Evolutionary conservation across 2,888 invertebrate genomes (phyloP).

Genomic region (Tinea semifulvella): DNA sequence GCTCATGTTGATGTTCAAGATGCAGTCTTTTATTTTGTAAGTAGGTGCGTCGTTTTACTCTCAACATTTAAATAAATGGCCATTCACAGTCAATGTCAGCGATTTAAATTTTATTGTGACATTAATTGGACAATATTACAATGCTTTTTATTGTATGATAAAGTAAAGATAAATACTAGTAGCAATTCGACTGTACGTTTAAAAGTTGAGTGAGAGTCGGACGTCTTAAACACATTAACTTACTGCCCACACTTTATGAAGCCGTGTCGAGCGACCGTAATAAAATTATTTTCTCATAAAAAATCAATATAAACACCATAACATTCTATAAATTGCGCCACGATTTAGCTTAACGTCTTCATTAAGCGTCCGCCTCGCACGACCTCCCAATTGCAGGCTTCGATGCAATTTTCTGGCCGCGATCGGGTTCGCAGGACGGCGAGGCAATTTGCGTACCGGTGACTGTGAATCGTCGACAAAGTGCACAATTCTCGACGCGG

Average conservation of each 20-base stretch:
- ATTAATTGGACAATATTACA: background rate
- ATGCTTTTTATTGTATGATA: background rate
- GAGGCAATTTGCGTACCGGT: conserved; percentile 53
- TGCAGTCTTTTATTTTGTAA: conserved; percentile 35
- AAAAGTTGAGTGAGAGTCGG: background rate
- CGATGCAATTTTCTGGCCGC: conserved; percentile 48
- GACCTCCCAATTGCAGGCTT: conserved; percentile 47
- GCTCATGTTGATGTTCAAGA: conserved; percentile 56
- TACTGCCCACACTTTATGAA: conserved; percentile 27
- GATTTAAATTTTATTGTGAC: conserved; percentile 10
- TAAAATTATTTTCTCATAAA: conserved; percentile 55
- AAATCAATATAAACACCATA: conserved; percentile 56
- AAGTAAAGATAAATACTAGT: conserved; percentile 4
- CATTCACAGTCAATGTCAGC: conserved; percentile 6
- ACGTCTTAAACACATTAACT: conserved; percentile 15
- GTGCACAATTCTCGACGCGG: conserved; percentile 25
- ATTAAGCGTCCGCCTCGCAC: conserved; percentile 42
- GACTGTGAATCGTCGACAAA: conserved; percentile 22
- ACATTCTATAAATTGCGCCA: conserved; percentile 43
- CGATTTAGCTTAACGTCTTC: conserved; percentile 59
- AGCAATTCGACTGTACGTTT: background rate
- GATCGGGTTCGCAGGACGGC: conserved; percentile 27
- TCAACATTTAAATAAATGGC: no score
- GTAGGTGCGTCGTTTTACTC: background rate
- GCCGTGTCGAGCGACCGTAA: conserved; percentile 27